Evolutionary conservation across 2,797 vertebrate species (phyloP).

Genomic region (Peromyscus aztecus): DNA sequence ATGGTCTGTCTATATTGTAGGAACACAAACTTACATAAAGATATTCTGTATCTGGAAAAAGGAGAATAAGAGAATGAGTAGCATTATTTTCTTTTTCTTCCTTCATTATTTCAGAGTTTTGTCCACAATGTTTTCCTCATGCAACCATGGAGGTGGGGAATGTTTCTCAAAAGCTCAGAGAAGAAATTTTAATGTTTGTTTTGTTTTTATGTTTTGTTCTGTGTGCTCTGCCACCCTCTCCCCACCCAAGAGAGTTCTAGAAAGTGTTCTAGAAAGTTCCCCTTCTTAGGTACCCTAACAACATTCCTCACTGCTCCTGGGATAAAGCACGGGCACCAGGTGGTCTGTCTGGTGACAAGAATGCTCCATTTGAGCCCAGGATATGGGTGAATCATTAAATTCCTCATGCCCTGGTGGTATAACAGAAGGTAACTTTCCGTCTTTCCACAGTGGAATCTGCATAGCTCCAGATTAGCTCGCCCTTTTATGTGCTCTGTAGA

Average conservation of each 20-base stretch:
- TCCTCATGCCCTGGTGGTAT: background rate
- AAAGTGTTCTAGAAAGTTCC: background rate
- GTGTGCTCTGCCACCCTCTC: background rate
- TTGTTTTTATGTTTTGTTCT: background rate
- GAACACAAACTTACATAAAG: background rate
- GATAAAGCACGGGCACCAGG: background rate
- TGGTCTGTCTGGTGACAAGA: no score
- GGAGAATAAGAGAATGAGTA: background rate
- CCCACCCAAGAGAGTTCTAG: background rate
- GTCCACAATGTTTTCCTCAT: background rate
- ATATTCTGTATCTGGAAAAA: background rate
- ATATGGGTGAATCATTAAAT: background rate
- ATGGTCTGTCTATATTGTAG: background rate
- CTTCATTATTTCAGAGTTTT: background rate
- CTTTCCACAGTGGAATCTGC: background rate
- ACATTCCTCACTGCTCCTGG: background rate
- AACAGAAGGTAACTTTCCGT: background rate
- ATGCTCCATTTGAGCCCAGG: no score
- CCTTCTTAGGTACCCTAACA: background rate
- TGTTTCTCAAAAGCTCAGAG: conserved; percentile 7
- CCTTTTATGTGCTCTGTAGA: background rate
- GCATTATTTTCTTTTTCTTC: background rate
- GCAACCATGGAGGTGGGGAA: background rate
- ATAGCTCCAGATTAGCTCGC: background rate
- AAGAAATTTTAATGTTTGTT: background rate